Conservation (phyloP, 2,888 invertebrate species). For the Tholera decimalis region DNA sequence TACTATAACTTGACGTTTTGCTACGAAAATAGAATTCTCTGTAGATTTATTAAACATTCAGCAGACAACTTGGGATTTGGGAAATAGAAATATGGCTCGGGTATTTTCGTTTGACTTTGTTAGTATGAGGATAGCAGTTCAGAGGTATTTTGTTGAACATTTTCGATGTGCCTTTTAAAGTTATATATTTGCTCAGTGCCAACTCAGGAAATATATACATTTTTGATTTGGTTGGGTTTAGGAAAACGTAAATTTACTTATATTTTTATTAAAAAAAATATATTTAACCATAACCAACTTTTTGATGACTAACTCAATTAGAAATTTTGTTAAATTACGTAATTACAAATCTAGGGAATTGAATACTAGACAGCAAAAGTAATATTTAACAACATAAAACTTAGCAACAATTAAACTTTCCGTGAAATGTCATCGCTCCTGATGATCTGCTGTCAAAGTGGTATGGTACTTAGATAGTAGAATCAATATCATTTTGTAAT, state of each 20-base stretch:
- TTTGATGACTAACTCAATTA: no score
- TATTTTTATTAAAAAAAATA: neutral
- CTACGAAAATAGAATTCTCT: conserved; percentile 9
- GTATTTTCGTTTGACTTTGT: conserved; percentile 40
- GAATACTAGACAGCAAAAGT: no score
- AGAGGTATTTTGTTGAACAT: conserved; percentile 3
- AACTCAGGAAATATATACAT: no score
- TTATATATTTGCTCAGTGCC: neutral
- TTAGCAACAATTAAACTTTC: no score
- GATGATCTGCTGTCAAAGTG: no score
- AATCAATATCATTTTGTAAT: no score
- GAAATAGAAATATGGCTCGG: conserved; percentile 20
- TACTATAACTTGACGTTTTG: conserved; percentile 15
- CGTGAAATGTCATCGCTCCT: no score
- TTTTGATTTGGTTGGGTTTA: neutral
- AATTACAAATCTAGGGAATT: no score
- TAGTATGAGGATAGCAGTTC: conserved; percentile 9
- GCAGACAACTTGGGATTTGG: conserved; percentile 32
- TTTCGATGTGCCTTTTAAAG: conserved; percentile 20
- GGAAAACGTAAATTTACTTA: neutral
- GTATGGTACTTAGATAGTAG: no score
- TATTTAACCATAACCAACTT: no score
- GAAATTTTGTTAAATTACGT: no score
- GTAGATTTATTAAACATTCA: conserved; percentile 53
- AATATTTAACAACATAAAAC: no score